Evolutionary conservation across 2,797 vertebrate genomes (phyloP).

Genomic region (Halcyon badia): DNA sequence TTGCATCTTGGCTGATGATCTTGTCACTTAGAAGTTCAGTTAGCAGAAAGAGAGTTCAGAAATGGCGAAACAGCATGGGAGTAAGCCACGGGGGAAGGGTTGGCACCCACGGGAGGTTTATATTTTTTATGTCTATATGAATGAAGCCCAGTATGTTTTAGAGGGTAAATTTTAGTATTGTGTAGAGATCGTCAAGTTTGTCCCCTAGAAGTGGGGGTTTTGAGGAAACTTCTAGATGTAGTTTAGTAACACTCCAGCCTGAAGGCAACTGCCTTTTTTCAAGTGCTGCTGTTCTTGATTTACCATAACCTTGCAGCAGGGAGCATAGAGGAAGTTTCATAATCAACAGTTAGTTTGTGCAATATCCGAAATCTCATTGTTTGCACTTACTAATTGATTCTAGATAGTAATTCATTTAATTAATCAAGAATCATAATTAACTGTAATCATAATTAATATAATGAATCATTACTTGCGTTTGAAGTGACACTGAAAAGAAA

Average conservation of each 20-base stretch:
- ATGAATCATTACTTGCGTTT: background rate
- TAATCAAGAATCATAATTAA: background rate
- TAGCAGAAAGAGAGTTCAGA: background rate
- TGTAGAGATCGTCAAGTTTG: background rate
- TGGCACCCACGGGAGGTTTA: background rate
- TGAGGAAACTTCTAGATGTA: background rate
- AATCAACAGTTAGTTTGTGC: background rate
- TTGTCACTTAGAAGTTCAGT: background rate
- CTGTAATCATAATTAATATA: background rate
- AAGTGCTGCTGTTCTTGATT: background rate
- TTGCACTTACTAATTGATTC: background rate
- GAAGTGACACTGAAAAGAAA: background rate
- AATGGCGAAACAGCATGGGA: background rate
- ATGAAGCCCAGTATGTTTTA: background rate
- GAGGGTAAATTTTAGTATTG: background rate
- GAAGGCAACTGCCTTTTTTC: background rate
- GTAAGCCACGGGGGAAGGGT: background rate
- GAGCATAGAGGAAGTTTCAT: background rate
- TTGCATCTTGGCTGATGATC: background rate
- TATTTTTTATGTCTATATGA: background rate
- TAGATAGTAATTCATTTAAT: background rate
- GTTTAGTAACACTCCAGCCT: background rate
- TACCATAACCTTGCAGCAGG: background rate
- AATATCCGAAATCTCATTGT: background rate
- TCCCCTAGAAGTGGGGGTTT: background rate